A percentile compares a stretch with the other conserved stretches of the same genome.
These are phyloP conservation scores for Drosophila emarginata DNA, from an alignment of 2,888 invertebrate species.

Conservation along the genomic window DNA sequence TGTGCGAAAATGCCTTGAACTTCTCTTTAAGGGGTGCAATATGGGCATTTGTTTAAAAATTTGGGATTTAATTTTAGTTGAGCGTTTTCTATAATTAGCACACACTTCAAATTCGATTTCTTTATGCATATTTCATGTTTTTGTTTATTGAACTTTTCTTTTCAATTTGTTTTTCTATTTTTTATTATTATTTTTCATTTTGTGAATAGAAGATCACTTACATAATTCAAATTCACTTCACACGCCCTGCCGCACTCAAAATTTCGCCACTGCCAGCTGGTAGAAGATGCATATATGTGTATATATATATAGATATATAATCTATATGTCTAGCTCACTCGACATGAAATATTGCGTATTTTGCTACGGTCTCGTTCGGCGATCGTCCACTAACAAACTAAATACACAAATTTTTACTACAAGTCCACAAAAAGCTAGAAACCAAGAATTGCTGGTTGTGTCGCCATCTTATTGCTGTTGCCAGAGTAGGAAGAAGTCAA, in stretches of 20 bases:
- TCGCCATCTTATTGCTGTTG: conserved; percentile 34
- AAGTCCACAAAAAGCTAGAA: conserved; percentile 38
- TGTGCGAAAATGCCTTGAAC: conserved; percentile 48
- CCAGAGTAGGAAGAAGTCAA: conserved; percentile 55
- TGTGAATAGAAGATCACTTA: conserved; percentile 50
- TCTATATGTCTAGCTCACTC: conserved; percentile 48
- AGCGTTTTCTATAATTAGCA: conserved; percentile 59
- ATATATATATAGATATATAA: conserved; percentile 40
- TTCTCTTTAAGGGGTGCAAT: conserved; percentile 39
- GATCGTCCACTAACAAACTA: conserved; percentile 80
- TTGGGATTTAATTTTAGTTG: conserved; percentile 58
- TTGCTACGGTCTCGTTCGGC: conserved; percentile 76
- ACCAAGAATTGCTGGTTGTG: conserved; percentile 34
- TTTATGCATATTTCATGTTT: conserved; percentile 24
- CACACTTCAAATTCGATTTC: conserved; percentile 41
- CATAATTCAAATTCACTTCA: conserved; percentile 67
- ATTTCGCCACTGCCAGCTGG: conserved; percentile 63
- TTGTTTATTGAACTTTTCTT: conserved; percentile 41
- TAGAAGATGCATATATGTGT: conserved; percentile 46
- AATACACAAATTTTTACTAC: conserved; percentile 63
- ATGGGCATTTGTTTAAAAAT: not conserved
- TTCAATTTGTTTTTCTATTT: not conserved
- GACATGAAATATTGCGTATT: conserved; percentile 59
- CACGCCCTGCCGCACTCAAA: conserved; percentile 68
- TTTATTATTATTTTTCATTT: conserved; percentile 5